A percentile compares a stretch with the other conserved stretches of the same genome.
Evolutionary conservation across 2,888 invertebrate genomes (phyloP).

Genomic region (Drosophila maculinotata): DNA sequence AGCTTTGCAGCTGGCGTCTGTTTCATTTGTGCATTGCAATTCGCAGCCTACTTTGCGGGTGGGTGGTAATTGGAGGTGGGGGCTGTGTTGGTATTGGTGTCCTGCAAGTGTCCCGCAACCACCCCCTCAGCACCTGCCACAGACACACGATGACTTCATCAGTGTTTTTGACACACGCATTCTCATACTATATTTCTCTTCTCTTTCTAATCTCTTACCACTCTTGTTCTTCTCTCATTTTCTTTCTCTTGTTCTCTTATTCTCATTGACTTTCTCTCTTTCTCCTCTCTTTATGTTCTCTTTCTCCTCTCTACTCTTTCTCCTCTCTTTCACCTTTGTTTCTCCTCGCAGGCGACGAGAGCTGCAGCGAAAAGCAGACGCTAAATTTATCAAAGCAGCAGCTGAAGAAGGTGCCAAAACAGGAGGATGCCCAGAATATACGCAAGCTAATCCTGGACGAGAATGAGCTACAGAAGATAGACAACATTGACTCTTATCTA

Average conservation of each 20-base stretch:
- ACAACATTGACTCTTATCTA: conserved; percentile 93
- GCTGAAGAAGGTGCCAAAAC: conserved; percentile 92
- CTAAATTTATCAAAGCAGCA: conserved; percentile 92
- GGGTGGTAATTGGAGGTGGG: conserved; percentile 18
- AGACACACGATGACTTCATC: conserved; percentile 72
- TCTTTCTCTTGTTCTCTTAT: no score
- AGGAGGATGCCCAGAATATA: conserved; percentile 89
- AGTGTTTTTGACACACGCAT: conserved; percentile 26
- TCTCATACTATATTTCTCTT: no score
- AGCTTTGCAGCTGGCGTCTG: background rate
- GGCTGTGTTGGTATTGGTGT: background rate
- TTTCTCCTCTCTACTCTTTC: no score
- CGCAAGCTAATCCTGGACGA: conserved; percentile 92
- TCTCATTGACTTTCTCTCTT: no score
- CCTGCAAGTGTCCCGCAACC: conserved; percentile 12
- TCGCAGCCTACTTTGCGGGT: conserved; percentile 69
- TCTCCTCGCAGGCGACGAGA: conserved; percentile 80
- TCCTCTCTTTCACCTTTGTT: background rate
- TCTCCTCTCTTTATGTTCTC: no score
- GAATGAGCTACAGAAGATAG: conserved; percentile 94
- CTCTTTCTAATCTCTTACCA: no score
- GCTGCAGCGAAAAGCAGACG: conserved; percentile 83
- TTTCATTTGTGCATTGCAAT: conserved; percentile 58
- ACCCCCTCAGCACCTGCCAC: conserved; percentile 36
- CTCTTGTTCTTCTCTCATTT: no score